Conservation (phyloP, 2,888 invertebrate genomes). For the Caenorhabditis parvicauda region DNA sequence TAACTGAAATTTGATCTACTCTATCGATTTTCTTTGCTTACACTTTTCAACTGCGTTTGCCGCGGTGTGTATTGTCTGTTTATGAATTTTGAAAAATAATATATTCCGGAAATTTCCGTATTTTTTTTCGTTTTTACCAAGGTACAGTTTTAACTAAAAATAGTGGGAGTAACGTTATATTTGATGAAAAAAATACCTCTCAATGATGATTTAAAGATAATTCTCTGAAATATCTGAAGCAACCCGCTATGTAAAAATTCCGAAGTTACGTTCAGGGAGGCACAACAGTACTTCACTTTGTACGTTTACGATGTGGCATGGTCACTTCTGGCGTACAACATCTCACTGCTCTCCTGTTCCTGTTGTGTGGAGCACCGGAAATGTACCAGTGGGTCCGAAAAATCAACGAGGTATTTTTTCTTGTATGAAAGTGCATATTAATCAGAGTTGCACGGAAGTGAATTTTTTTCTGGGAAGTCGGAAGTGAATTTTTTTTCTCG, state of each 20-base stretch:
- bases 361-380: slow-evolving; percentile 71
- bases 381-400: slow-evolving; percentile 46
- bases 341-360: slow-evolving; percentile 81
- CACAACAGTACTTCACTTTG: slow-evolving; percentile 69
- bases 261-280: slow-evolving; percentile 27
- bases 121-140: no score
- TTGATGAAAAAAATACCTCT: slow-evolving; percentile 2
- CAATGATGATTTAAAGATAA: neutral
- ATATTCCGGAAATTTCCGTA: no score
- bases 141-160: no score
- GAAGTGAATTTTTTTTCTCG: no score
- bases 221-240: neutral
- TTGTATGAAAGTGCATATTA: neutral
- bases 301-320: slow-evolving; percentile 82
- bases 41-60: no score
- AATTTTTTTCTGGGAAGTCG: no score
- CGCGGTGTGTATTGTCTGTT: no score
- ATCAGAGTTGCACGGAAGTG: no score
- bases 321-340: slow-evolving; percentile 86
- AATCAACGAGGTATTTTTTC: slow-evolving; percentile 9
- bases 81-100: no score
- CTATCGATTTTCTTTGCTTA: no score
- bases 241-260: neutral
- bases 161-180: no score
- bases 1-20: no score